Evolutionary conservation across 2,113 vertebrate species (phyloP), one percentile per base, ranked within the genome.

Genomic region (Eclectus roratus): DNA sequence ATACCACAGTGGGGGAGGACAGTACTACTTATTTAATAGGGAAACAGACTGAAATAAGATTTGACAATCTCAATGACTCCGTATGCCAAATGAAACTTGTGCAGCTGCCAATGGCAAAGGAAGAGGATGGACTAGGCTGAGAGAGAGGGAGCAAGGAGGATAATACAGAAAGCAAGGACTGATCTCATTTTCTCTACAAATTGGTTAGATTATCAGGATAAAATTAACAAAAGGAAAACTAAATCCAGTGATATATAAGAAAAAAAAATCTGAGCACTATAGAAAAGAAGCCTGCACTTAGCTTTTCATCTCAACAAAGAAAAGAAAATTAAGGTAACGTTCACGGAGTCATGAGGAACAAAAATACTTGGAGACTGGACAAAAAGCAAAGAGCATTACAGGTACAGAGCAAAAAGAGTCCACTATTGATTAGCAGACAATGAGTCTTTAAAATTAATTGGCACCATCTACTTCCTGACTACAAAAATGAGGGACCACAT

Each of bases 1-100:
- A 20, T 77, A 80, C 50, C 82, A n/a, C 63, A 35, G 63, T 49
- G 41, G 21, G 37, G 37, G 60, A 93, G 53, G 29, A 66, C 58
- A 68, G 47, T 58, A 74, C 80, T 39, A 74, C 33, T 93, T 93
- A 94, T 92, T 97, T 0, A 93, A 95, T 91, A 95, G 90, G 90
- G 88, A 96, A 95, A 80, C 43, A 90, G 76, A 80, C 60, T 87
- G 56, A 91, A 96, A 86, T 88, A 60, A 80, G 74, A 90, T 88
- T 93, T 76, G 58, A 73, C 73, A 81, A 64, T 91, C 80, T 78
- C 86, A 86, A 4, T 68, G 76, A 68, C 43, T 61, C 76, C 50
- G 9, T 28, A 49, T 69, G 50, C 72, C 71, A 92, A 90, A 55
- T 24, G 24, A 96, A 91, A 93, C 83, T 78, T 71, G 70, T 10